These are phyloP conservation scores for Leguminivora glycinivorella DNA, from an alignment of 1,140 invertebrate species.

Conservation along the genomic window DNA sequence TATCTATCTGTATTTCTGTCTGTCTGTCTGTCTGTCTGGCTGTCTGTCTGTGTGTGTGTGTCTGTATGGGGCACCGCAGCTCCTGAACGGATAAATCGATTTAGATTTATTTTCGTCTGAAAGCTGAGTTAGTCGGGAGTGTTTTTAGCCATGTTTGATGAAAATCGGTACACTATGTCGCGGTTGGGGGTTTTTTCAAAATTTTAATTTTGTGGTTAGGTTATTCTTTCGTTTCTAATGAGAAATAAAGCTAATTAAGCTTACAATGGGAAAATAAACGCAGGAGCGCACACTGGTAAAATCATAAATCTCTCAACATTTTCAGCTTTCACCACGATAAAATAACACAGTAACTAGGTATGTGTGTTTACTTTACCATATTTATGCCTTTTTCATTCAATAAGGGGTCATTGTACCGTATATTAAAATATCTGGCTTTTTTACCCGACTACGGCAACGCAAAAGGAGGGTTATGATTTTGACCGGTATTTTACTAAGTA, in stretches of 20 bases:
- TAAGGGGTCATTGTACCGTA: not conserved
- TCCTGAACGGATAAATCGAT: too few relatives aligned
- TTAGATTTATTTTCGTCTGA: too few relatives aligned
- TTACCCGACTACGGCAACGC: too few relatives aligned
- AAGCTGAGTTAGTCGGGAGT: too few relatives aligned
- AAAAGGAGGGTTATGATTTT: too few relatives aligned
- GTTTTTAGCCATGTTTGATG: too few relatives aligned
- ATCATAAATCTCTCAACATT: not conserved
- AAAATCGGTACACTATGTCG: too few relatives aligned
- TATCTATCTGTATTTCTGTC: too few relatives aligned
- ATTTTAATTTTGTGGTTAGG: not conserved
- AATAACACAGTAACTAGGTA: not conserved
- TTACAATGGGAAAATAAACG: not conserved
- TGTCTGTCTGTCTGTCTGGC: too few relatives aligned
- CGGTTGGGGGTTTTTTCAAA: too few relatives aligned
- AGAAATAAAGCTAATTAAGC: not conserved
- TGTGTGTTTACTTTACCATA: not conserved
- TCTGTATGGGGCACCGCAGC: too few relatives aligned
- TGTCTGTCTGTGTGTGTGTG: too few relatives aligned
- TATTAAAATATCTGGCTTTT: conserved; percentile 25
- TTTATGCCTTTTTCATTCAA: not conserved
- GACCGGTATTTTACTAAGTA: conserved; percentile 22
- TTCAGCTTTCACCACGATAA: not conserved
- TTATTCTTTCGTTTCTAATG: not conserved
- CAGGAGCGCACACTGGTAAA: not conserved